Evolutionary conservation across 2,113 vertebrate species (phyloP).

Genomic region (Perca fluviatilis): DNA sequence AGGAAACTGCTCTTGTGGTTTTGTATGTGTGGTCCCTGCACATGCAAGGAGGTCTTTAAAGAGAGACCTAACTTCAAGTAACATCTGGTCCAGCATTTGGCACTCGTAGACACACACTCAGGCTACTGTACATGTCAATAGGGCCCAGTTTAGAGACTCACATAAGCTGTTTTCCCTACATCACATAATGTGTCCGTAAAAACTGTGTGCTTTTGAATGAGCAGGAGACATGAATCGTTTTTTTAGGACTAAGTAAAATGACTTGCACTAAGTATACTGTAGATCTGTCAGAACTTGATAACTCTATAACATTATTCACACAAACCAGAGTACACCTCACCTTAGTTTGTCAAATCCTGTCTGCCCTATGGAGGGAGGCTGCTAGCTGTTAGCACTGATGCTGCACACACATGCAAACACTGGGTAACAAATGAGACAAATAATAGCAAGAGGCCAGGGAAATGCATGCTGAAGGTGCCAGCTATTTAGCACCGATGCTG

Average conservation of each 20-base stretch:
- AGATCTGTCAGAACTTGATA: slow-evolving; percentile 6
- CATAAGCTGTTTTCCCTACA: slow-evolving; percentile 13
- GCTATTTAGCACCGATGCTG: slow-evolving; percentile 55
- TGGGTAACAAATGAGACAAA: slow-evolving; percentile 55
- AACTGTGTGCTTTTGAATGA: slow-evolving; percentile 10
- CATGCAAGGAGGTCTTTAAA: slow-evolving; percentile 40
- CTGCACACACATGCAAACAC: slow-evolving; percentile 28
- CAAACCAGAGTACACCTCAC: slow-evolving; percentile 35
- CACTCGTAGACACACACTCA: slow-evolving; percentile 1
- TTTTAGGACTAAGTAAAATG: slow-evolving; percentile 12
- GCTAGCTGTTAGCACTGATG: slow-evolving; percentile 36
- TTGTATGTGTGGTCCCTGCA: slow-evolving; percentile 33
- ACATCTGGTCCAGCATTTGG: slow-evolving; percentile 61
- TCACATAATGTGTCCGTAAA: slow-evolving; percentile 3
- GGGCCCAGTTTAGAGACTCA: slow-evolving; percentile 11
- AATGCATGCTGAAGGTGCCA: slow-evolving; percentile 44
- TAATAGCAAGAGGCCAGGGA: slow-evolving; percentile 48
- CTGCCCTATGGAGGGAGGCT: slow-evolving; percentile 27
- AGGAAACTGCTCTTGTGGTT: slow-evolving; percentile 51
- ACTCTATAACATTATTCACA: slow-evolving; percentile 42
- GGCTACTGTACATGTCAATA: slow-evolving; percentile 31
- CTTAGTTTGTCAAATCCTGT: slow-evolving; percentile 59
- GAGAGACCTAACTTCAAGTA: slow-evolving; percentile 42
- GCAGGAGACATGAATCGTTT: slow-evolving; percentile 22
- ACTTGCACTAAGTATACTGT: slow-evolving; percentile 31